These are phyloP conservation scores for Drepanosiphum platanoidis DNA, from an alignment of 2,888 invertebrate genomes.

Conservation along the genomic window DNA sequence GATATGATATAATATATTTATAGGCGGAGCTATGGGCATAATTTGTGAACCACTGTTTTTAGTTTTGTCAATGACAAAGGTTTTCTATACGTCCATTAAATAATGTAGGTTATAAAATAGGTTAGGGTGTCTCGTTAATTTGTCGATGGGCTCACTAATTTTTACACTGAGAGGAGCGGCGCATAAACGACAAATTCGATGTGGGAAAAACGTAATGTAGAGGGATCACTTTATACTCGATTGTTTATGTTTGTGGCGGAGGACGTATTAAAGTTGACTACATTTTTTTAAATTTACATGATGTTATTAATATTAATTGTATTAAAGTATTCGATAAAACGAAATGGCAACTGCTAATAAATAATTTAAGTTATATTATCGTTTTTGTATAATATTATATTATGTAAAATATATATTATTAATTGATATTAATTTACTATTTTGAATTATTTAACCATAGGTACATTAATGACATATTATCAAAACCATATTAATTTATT, in stretches of 20 bases:
- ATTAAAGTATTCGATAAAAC: neutral
- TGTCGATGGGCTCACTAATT: constrained; percentile 9
- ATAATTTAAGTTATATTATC: neutral
- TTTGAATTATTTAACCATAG: too few relatives aligned
- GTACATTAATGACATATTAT: too few relatives aligned
- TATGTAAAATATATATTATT: neutral
- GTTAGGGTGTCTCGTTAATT: constrained; percentile 47
- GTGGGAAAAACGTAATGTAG: constrained; percentile 33
- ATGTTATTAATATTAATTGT: neutral
- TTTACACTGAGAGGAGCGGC: constrained; percentile 15
- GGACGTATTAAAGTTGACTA: neutral
- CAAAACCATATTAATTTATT: too few relatives aligned
- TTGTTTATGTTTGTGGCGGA: constrained; percentile 19
- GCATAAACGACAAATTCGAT: constrained; percentile 12
- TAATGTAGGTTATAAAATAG: constrained; percentile 15
- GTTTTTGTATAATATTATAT: neutral
- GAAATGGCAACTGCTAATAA: neutral
- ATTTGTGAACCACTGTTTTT: constrained; percentile 41
- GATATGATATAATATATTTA: neutral
- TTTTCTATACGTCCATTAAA: neutral
- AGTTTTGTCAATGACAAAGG: constrained; percentile 19
- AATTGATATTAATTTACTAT: neutral
- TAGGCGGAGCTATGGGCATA: neutral
- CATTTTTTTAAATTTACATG: constrained; percentile 5
- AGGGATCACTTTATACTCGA: constrained; percentile 4